Evolutionary conservation across 2,797 vertebrate species (phyloP), one percentile per base, ranked within the genome.

Genomic region (Valencia hispanica): DNA sequence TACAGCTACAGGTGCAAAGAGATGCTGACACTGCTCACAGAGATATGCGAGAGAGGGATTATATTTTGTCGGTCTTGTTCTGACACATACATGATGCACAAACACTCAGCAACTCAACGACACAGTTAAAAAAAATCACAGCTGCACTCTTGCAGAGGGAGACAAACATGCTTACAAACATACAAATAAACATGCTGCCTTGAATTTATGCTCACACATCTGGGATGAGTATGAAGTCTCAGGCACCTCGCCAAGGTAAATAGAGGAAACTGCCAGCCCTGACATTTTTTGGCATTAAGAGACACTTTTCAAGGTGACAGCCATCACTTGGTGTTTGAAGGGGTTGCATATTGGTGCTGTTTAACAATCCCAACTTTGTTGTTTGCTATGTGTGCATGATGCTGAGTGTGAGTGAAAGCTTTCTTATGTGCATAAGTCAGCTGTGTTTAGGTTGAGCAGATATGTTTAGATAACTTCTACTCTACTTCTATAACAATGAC

Each of bases 251-350:
- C 90, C 92, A 89, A 87, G 73, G 79, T 88, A 91, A 89, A 92
- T 51, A 88, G 68, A 87, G 77, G 69, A 89, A 90, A 88, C 83
- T 90, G 86, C 88, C 78, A 88, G 80, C 65, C 79, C 81, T 86
- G 77, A 83, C 82, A 87, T 89, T 86, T 87, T 85, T 78, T 72
- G 77, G 80, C 84, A 86, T 77, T 77, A 85, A 79, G 76, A 57
- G 34, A 81, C 57, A 79, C 75, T 81, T 86, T 74, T 89, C 79
- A 89, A 87, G 88, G 92, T 89, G 91, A 92, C 87, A 86, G 80
- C 89, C 85, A 84, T 89, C 82, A 74, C 73, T 79, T 72, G 75
- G 81, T 88, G 86, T 85, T 84, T 79, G 74, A 39, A 34, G 78
- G 75, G 80, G 84, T 79, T 12, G 83, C 74, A 65, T 59, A 72